Evolutionary conservation across 2,797 vertebrate species (phyloP).

Genomic region (Hydrocynus forskahlii): DNA sequence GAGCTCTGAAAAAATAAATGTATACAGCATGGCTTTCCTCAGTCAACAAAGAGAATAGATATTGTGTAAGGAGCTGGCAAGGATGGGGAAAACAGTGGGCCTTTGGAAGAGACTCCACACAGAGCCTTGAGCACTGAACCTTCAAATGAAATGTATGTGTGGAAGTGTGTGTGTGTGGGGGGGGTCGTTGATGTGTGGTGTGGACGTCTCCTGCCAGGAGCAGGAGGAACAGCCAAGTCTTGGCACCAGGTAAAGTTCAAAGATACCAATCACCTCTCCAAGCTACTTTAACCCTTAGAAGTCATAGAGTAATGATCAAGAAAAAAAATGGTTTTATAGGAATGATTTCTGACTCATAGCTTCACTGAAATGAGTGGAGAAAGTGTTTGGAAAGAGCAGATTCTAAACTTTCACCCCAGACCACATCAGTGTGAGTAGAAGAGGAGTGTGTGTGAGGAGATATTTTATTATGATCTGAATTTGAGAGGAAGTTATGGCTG

Average conservation of each 20-base stretch:
- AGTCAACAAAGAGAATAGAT: slow-evolving; percentile 50
- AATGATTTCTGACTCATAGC: not conserved
- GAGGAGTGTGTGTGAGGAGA: not conserved
- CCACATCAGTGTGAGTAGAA: not conserved
- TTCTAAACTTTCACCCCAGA: not conserved
- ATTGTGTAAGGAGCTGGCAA: slow-evolving; percentile 57
- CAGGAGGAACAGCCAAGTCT: slow-evolving; percentile 20
- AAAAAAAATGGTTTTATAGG: no score
- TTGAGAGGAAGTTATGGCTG: no score
- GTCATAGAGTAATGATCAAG: no score
- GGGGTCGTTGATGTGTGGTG: not conserved
- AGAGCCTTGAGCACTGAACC: slow-evolving; percentile 3
- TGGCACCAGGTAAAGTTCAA: slow-evolving; percentile 37
- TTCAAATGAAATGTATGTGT: slow-evolving; percentile 26
- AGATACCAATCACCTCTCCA: slow-evolving; percentile 29
- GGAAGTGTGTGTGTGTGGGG: not conserved
- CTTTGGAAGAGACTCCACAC: slow-evolving; percentile 15
- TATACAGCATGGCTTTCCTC: slow-evolving; percentile 57
- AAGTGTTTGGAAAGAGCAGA: not conserved
- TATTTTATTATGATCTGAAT: no score
- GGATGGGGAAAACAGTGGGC: slow-evolving; percentile 47
- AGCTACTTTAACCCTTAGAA: not conserved
- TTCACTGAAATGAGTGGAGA: not conserved
- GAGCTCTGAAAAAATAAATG: slow-evolving; percentile 49
- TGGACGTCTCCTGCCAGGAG: slow-evolving; percentile 39